Evolutionary conservation across 1,140 invertebrate species (phyloP).

Genomic region (Neodiprion pinetum): DNA sequence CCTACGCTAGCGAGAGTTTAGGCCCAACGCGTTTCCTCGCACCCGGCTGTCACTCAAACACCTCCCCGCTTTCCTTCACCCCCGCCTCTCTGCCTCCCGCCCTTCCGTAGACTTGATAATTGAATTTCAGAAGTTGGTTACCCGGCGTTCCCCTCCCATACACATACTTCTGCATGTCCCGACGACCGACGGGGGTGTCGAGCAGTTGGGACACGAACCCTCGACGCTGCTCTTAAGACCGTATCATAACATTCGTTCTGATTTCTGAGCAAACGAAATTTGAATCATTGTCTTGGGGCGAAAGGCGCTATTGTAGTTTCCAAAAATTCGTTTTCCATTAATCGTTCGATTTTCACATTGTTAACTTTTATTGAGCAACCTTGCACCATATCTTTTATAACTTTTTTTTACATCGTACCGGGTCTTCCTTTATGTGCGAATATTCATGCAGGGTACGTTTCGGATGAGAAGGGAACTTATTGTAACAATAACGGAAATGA

Average conservation of each 20-base stretch:
- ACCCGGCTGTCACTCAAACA: not conserved
- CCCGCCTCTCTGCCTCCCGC: not conserved
- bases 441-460: no score
- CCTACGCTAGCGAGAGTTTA: not conserved
- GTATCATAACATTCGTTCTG: not conserved
- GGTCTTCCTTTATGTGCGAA: no score
- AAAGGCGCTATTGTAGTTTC: no score
- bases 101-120: slow-evolving; percentile 5
- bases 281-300: not conserved
- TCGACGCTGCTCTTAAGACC: not conserved
- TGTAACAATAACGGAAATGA: no score
- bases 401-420: no score
- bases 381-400: no score
- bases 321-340: no score
- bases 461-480: no score
- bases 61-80: not conserved
- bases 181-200: not conserved
- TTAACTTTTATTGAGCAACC: no score
- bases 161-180: not conserved
- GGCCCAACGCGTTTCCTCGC: slow-evolving; percentile 6
- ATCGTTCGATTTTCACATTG: no score
- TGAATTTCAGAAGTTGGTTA: slow-evolving; percentile 7
- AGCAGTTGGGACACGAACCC: not conserved
- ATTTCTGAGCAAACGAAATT: not conserved
- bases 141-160: not conserved